Conservation (phyloP, 2,113 vertebrate genomes). For the Acinonyx jubatus region DNA sequence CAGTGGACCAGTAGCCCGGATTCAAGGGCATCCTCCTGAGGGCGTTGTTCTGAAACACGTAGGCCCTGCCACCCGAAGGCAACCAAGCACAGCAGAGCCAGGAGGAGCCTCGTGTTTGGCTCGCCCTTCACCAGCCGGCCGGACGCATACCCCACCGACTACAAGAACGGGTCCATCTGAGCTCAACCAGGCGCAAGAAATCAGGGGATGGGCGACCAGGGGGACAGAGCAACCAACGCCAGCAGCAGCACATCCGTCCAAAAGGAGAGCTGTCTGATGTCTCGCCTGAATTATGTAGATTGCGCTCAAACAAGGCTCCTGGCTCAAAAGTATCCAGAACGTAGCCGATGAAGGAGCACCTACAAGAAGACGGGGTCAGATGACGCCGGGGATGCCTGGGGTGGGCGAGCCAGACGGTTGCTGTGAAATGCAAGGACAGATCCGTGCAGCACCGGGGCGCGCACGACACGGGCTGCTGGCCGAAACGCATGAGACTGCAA, state of each 20-base stretch:
- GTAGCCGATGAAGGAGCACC: not conserved
- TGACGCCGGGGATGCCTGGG: accelerated
- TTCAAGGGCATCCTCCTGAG: accelerated
- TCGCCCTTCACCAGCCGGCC: accelerated
- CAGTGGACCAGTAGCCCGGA: accelerated
- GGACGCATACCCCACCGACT: accelerated
- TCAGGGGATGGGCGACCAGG: accelerated
- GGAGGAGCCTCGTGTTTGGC: accelerated
- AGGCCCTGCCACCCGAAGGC: not conserved
- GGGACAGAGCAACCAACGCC: not conserved
- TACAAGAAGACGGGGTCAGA: not conserved
- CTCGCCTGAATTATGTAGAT: not conserved
- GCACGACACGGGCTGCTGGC: accelerated
- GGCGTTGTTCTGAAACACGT: accelerated
- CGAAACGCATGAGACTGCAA: no score
- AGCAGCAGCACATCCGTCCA: not conserved
- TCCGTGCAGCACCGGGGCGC: accelerated
- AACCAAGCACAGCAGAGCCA: accelerated
- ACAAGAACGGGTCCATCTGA: accelerated
- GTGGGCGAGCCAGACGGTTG: accelerated
- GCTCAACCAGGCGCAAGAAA: accelerated
- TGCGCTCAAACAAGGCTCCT: accelerated
- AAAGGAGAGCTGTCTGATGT: not conserved
- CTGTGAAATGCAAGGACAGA: accelerated
- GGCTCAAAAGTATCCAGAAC: not conserved